Base-by-base conservation (phyloP, 2,888 invertebrate genomes). In the Scaptomyza flava region DNA sequence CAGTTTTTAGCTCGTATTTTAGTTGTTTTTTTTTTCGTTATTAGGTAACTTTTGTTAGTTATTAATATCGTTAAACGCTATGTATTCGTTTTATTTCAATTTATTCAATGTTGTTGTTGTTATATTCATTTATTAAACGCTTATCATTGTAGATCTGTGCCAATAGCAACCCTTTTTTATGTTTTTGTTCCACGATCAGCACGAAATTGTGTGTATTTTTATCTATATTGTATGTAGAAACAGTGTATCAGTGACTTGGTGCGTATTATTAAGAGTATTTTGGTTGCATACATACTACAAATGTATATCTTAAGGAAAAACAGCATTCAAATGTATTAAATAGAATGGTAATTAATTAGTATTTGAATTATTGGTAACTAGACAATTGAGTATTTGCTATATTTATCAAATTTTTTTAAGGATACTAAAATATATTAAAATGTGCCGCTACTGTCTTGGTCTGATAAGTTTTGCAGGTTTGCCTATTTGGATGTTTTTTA, bases 131-230 rank as follows among this genome's bases (percentile, higher is more conserved):
- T 62, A 23, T 27, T 46, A 41, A 41, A 57, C 12, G 2, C 59
- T 51, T 43, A 38, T 66, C 46, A 17, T 57, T n/a, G 48, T 76
- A 71, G 74, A 90, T 91, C 90, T 90, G 90, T 90, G 90, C 90
- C 90, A 90, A 90, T 83, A 87, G 85, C 82, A 83, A 89, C 84
- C 81, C 4, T 17, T 17, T 38, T 36, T 38, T 14, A 3, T 17
- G 34, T 82, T 81, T 84, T 77, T 27, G 27, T 79, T 81, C 85
- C 77, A 75, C 62, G 79, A 68, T 59, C 66, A 51, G 78, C 57
- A 63, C 64, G n/a, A n/a, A n/a, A n/a, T n/a, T n/a, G n/a, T n/a
- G 56, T 64, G 41, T 58, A 53, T 52, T 60, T 48, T 27, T 43
- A 48, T 63, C 57, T 41, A 52, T 77, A 46, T 65, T 61, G 66